Evolutionary conservation across 2,797 vertebrate species (phyloP), one percentile per base, ranked within the genome.

Genomic region (Brachyrhaphis roseni): DNA sequence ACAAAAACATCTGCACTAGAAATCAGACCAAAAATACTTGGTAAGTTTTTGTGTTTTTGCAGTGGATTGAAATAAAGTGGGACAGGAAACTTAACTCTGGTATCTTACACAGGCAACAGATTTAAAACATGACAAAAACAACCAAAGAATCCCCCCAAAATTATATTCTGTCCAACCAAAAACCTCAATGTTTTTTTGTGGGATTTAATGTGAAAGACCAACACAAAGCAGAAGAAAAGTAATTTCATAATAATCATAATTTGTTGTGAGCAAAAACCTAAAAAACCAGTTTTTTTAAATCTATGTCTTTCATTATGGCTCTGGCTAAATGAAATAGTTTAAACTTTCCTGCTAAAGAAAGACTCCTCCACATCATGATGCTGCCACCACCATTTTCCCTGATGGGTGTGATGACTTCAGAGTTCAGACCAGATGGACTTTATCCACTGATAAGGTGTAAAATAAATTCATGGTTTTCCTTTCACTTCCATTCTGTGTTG

Each of bases 201-300:
- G 39, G 66, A n/a, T 70, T 70, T 43, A 41, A 41, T n/a, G 66
- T 70, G 26, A 70, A 41, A 39, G 66, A 70, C 39, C 66, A 70
- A 43, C 66, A 70, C 66, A 68, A 68, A 11, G 64, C 6, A 43
- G 39, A 70, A 70, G 23, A 68, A 68, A 41, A 41, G 15, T 70
- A 13, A 66, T 8, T 51, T 31, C 1, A 68, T 23, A 12, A 4
- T 66, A 36, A 20, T 62, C 34, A 4, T 1, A 20, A 66, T 66
- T 66, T 66, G 34, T 68, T 41, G 10, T 10, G 20, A 41, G 8
- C 16, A 64, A 36, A 39, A 18, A 18, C 10, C 8, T 12, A 12
- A 66, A 39, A 23, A 46, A 51, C 2, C 0, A 8, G 46, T 23
- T 23, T 23, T 2, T 49, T 49, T 20, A 8, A 49, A 2, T 18